Evolutionary conservation across 2,888 invertebrate genomes (phyloP), one percentile per base, ranked within the genome.

Genomic region (Ophion slaviceki): DNA sequence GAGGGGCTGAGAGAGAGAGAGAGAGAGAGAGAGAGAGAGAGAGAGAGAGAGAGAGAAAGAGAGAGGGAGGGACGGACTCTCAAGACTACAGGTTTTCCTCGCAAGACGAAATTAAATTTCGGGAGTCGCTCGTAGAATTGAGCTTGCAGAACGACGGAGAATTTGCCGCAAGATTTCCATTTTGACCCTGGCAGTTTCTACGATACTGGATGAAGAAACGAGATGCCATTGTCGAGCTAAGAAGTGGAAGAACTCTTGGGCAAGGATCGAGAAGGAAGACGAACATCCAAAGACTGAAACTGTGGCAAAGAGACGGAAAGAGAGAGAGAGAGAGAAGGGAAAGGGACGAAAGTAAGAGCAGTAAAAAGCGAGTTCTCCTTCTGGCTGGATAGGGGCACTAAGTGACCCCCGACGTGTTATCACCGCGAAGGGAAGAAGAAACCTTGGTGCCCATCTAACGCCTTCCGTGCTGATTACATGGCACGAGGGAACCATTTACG

Each of bases 381-480:
- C 61, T 62, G 76, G 74, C 67, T 75, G 64, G 72, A 71, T 79
- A 71, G 62, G 75, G 82, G 78, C 85, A 88, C 88, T 89, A 90
- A 90, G 89, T 90, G 87, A 89, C 83, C 78, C 80, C 80, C 71
- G 84, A 74, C 86, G 82, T 87, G 86, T 89, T 90, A 90, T 90
- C 88, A 87, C 86, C 80, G 79, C 57, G 75, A 28, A 76, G 68
- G 68, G 70, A 64, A 59, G 77, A 75, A 68, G 80, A 76, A 88
- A 88, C 78, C 82, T 83, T 88, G 85, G 68, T 78, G 68, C 68
- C 87, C 71, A 82, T 83, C 89, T 87, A 88, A 88, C 88, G 87
- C 81, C 87, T 86, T 87, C 64, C 83, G 86, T 86, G 89, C 86
- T 89, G 90, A 90, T 89, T 90, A 87, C 88, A 86, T 84, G 87